These are phyloP conservation scores for Cottus gobio DNA, from an alignment of 2,113 vertebrate genomes.

Conservation along the genomic window DNA sequence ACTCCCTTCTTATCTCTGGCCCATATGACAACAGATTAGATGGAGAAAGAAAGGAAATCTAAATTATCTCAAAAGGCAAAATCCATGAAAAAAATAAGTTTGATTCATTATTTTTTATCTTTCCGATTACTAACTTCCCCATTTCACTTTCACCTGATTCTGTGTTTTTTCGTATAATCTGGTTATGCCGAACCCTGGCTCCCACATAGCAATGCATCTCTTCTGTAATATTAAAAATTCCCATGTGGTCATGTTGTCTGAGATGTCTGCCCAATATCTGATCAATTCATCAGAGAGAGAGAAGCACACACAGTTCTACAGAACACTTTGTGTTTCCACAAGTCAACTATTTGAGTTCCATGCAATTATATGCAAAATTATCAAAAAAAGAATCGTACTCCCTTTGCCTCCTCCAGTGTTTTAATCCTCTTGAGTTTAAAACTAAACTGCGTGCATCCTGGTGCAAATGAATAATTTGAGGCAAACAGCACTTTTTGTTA, in stretches of 20 bases:
- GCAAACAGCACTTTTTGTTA: background rate
- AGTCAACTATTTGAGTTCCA: background rate
- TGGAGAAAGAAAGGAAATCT: conserved; percentile 11
- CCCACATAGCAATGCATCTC: background rate
- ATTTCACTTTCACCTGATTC: conserved; percentile 21
- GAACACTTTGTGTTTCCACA: background rate
- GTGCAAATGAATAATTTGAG: background rate
- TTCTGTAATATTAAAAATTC: background rate
- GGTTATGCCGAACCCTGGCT: background rate
- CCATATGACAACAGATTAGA: conserved; percentile 56
- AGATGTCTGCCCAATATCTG: background rate
- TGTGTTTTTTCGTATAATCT: conserved; percentile 7
- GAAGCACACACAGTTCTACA: background rate
- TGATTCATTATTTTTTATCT: background rate
- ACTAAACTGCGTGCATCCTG: background rate
- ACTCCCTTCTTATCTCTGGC: conserved; percentile 42
- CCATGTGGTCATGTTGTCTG: background rate
- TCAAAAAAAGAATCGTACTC: background rate
- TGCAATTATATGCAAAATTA: background rate
- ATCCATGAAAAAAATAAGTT: background rate
- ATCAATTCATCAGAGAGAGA: background rate
- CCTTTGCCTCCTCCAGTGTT: background rate
- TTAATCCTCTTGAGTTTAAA: background rate
- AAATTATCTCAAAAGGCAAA: conserved; percentile 23
- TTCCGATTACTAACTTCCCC: background rate